Base-by-base conservation (phyloP, 2,797 vertebrate species). In the Bradypodion pumilum region DNA sequence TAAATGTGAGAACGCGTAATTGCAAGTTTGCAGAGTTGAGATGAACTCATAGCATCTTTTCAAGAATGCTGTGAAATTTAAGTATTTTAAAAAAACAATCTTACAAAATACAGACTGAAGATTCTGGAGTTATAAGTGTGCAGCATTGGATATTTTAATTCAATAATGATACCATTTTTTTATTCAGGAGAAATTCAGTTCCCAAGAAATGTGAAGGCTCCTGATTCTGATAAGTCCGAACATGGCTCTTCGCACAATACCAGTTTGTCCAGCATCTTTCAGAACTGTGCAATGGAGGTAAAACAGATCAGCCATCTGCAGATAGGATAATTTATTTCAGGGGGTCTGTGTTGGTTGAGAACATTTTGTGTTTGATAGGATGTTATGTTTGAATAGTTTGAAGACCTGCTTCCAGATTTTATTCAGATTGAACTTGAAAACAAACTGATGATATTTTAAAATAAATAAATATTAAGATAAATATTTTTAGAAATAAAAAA, bases 281-380 rank as follows among this genome's bases (percentile, higher is more conserved):
- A 99, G 94, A 99, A 98, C 92, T 98, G 95, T 92, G 97, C 98
- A 29, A 96, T 99, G 91, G 99, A 99, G 98, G 98, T 99, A 94
- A 95, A 95, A 90, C 13, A 70, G n/a, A 42, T 60, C 85, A 70
- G 80, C 80, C 69, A 79, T 79, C 42, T 70, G 32, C 59, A 49
- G 9, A 25, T 74, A 82, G 65, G 16, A n/a, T 32, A 42, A 49
- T 74, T 81, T 59, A 81, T 81, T 60, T 68, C 10, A 29, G 32
- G 32, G 32, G 2, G 27, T 63, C 7, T 37, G 23, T n/a, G n/a
- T 4, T 0, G n/a, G 6, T 32, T 44, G 66, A 73, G 35, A 40
- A 8, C 21, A 40, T 32, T 46, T 37, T 13, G 12, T 44, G 25
- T 29, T 63, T 59, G 27, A 23, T 49, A 25, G n/a, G 37, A 40